Evolutionary conservation across 1,140 invertebrate genomes (phyloP).

Genomic region (Sitobion miscanthi): DNA sequence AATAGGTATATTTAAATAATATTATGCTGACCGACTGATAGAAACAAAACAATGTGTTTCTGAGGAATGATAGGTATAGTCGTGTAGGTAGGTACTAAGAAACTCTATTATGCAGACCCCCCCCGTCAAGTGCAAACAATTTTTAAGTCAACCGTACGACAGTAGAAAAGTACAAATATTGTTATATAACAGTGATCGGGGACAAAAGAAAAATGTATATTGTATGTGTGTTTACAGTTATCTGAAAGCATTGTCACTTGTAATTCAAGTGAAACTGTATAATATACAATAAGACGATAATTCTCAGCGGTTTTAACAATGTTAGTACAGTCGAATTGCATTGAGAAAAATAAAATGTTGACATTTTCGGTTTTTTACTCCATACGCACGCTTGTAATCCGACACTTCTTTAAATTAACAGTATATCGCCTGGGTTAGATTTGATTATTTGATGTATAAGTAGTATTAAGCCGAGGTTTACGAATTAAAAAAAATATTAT

Average conservation of each 20-base stretch:
- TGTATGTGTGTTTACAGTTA: not conserved
- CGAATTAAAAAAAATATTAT: not conserved
- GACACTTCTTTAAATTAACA: not conserved
- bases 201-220: not conserved
- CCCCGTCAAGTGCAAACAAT: not conserved
- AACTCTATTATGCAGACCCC: not conserved
- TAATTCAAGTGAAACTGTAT: not conserved
- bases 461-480: not conserved
- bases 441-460: not conserved
- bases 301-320: not conserved
- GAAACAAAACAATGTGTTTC: conserved; percentile 7
- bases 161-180: not conserved
- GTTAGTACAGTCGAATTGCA: not conserved
- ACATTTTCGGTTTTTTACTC: not conserved
- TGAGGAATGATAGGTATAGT: not conserved
- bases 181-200: not conserved
- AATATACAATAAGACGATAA: not conserved
- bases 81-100: not conserved
- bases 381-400: not conserved
- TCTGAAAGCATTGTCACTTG: not conserved
- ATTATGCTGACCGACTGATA: not conserved
- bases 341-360: not conserved
- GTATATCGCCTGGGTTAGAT: not conserved
- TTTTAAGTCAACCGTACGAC: not conserved
- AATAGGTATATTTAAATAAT: not conserved